A percentile compares a stretch with the other conserved stretches of the same genome.
These are phyloP conservation scores for Steinernema carpocapsae DNA, from an alignment of 2,888 invertebrate genomes.

Conservation along the genomic window DNA sequence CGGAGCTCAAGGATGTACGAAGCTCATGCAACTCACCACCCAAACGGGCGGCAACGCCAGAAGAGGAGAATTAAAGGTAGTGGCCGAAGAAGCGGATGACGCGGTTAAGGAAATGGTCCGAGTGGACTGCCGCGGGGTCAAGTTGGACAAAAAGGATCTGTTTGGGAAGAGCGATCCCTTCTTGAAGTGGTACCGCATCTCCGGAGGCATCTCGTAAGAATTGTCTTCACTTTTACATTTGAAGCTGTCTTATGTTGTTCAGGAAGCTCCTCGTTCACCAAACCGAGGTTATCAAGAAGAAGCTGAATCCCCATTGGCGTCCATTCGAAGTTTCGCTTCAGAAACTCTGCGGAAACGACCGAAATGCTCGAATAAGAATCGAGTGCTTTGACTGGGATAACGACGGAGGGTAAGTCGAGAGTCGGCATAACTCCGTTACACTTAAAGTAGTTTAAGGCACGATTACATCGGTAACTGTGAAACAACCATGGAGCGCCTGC, in stretches of 20 bases:
- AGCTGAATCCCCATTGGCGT: conserved; percentile 74
- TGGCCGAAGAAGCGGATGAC: conserved; percentile 58
- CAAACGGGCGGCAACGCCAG: background rate
- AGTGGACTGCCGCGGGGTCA: conserved; percentile 45
- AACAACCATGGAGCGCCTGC: conserved; percentile 68
- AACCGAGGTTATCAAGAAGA: conserved; percentile 73
- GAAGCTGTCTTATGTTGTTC: too few relatives aligned
- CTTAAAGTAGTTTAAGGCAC: conserved; percentile 61
- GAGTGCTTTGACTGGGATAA: conserved; percentile 73
- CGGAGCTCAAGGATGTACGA: conserved; percentile 16
- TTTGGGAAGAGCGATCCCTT: conserved; percentile 66
- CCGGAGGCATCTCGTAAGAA: conserved; percentile 55
- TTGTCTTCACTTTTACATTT: conserved; percentile 12
- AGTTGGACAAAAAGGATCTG: conserved; percentile 61
- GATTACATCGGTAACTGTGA: conserved; percentile 72
- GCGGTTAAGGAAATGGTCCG: conserved; percentile 48
- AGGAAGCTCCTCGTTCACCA: conserved; percentile 57
- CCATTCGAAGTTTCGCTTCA: conserved; percentile 71
- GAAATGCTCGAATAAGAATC: conserved; percentile 70
- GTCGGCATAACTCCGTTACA: background rate
- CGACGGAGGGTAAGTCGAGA: conserved; percentile 70
- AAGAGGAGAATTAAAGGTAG: conserved; percentile 41
- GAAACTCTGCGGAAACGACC: conserved; percentile 71
- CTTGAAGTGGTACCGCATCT: conserved; percentile 59
- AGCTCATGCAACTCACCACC: background rate